A percentile compares a stretch with the other conserved stretches of the same genome.
These are phyloP conservation scores for Leptinotarsa tumamoca DNA, from an alignment of 2,888 invertebrate genomes.

Conservation along the genomic window DNA sequence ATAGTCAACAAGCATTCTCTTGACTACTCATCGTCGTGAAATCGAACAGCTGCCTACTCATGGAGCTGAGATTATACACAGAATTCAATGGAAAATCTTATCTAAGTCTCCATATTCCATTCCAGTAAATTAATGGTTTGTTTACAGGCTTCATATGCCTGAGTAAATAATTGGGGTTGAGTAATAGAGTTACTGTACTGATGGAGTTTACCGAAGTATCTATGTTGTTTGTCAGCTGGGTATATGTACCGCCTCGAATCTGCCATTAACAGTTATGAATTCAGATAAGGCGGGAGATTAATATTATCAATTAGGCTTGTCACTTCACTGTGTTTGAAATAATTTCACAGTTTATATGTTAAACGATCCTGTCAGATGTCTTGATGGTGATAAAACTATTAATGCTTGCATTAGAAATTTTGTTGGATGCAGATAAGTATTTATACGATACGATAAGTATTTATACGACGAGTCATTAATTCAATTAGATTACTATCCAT, in stretches of 20 bases:
- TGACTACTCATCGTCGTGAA: not conserved
- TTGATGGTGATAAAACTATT: too few relatives aligned
- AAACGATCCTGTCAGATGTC: too few relatives aligned
- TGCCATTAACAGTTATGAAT: constrained; percentile 11
- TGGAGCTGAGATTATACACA: not conserved
- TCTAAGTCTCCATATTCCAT: not conserved
- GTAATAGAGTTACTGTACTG: constrained; percentile 2
- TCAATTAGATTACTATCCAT: too few relatives aligned
- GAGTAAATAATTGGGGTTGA: constrained; percentile 3
- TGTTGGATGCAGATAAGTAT: too few relatives aligned
- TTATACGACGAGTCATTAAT: too few relatives aligned
- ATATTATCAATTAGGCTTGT: constrained; percentile 4
- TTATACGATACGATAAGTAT: too few relatives aligned
- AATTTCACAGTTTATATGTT: too few relatives aligned
- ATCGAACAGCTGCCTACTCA: not conserved
- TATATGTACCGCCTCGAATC: not conserved
- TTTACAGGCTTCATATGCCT: constrained; percentile 3
- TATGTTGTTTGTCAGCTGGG: constrained; percentile 5
- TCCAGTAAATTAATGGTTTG: constrained; percentile 1
- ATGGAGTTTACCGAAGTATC: not conserved
- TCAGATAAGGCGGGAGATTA: not conserved
- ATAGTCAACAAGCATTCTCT: too few relatives aligned
- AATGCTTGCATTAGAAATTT: too few relatives aligned
- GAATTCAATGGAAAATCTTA: constrained; percentile 7
- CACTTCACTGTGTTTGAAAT: not conserved